Conservation (phyloP, 1,140 invertebrate genomes). For the Euura lappo region DNA sequence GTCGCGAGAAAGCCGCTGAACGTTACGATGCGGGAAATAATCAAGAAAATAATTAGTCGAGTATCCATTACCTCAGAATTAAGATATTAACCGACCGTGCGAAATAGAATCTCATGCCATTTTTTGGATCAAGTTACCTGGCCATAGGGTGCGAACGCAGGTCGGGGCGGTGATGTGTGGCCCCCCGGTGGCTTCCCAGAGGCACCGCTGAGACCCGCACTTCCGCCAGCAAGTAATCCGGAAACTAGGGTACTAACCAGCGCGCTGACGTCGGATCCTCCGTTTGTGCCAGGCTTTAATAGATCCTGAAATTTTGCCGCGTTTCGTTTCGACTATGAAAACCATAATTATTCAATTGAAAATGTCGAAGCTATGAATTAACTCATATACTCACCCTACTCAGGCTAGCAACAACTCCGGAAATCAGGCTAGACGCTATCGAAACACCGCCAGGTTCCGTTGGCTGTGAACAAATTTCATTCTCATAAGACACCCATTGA, state of each 20-base stretch:
- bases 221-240: slow-evolving; percentile 48
- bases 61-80: no score
- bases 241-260: slow-evolving; percentile 47
- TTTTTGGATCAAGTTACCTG: background rate
- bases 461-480: slow-evolving; percentile 35
- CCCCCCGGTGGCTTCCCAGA: slow-evolving; percentile 10
- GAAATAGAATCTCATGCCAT: no score
- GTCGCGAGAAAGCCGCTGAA: no score
- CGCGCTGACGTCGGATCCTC: slow-evolving; percentile 42
- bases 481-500: background rate
- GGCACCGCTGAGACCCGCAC: slow-evolving; percentile 46
- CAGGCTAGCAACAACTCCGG: slow-evolving; percentile 43
- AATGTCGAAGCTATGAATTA: no score
- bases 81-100: no score
- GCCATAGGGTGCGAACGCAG: background rate
- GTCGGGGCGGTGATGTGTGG: background rate
- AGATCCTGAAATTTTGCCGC: no score
- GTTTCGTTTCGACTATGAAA: no score
- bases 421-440: slow-evolving; percentile 41
- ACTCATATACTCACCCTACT: slow-evolving; percentile 44
- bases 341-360: no score
- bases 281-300: slow-evolving; percentile 23
- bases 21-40: no score
- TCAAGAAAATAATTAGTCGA: no score
- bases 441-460: slow-evolving; percentile 42